A percentile compares a stretch with the other conserved stretches of the same genome.
Conservation (phyloP, 1,140 invertebrate species). For the Antheraea pernyi region DNA sequence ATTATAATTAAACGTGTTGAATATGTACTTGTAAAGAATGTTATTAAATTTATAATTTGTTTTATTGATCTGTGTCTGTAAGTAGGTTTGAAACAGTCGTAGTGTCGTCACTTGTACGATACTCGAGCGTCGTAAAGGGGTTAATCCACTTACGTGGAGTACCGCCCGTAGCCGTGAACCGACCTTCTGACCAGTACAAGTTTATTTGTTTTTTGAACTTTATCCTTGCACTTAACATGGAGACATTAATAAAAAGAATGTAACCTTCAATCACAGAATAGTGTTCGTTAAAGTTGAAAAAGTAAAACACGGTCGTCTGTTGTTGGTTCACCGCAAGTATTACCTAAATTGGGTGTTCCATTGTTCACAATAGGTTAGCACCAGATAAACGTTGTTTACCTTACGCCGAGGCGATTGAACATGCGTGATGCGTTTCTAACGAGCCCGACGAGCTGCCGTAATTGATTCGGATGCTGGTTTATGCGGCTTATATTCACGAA, state of each 20-base stretch:
- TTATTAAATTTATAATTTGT: background rate
- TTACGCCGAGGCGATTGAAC: conserved; percentile 62
- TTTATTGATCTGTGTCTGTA: background rate
- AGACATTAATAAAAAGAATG: background rate
- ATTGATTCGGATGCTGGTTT: conserved; percentile 73
- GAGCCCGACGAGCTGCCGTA: conserved; percentile 58
- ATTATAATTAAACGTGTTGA: too few relatives aligned
- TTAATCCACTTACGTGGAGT: conserved; percentile 55
- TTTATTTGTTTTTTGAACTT: conserved; percentile 29
- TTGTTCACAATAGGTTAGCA: conserved; percentile 65
- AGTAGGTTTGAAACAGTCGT: background rate
- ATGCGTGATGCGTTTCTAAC: conserved; percentile 78
- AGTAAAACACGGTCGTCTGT: conserved; percentile 11
- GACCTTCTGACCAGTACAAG: conserved; percentile 32
- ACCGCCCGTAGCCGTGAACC: conserved; percentile 46
- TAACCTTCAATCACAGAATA: background rate
- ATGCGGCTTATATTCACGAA: conserved; percentile 74
- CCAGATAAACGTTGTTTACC: conserved; percentile 67
- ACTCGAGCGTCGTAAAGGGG: conserved; percentile 52
- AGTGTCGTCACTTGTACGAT: conserved; percentile 18
- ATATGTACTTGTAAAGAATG: too few relatives aligned
- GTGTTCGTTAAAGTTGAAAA: conserved; percentile 10
- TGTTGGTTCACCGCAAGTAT: conserved; percentile 18
- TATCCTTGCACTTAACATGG: conserved; percentile 21
- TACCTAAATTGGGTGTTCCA: conserved; percentile 68